phyloP scores from a whole-genome alignment of 2,113 vertebrate species.

The Erythrocebus patas region DNA sequence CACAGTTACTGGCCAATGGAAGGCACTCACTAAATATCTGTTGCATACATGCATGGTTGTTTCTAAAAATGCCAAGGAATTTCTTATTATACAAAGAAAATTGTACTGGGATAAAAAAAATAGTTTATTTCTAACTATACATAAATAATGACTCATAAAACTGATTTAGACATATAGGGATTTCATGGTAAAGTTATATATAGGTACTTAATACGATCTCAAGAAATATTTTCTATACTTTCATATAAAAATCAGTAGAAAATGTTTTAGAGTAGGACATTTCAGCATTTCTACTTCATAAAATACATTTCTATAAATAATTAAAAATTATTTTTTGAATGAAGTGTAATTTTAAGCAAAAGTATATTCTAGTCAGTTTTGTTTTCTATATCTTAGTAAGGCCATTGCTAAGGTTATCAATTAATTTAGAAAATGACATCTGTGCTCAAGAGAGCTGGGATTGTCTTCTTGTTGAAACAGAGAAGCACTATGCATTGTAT shows the following conservation, averaged over 20 bases:
- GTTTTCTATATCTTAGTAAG: neutral
- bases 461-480: neutral
- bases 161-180: neutral
- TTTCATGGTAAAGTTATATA: neutral
- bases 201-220: neutral
- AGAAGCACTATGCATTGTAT: neutral
- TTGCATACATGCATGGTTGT: neutral
- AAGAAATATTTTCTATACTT: neutral
- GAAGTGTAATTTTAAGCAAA: neutral
- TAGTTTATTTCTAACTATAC: neutral
- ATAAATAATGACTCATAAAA: neutral
- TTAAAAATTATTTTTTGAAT: neutral
- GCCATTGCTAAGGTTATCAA: neutral
- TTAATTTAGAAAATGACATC: constrained; percentile 26
- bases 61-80: neutral
- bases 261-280: neutral
- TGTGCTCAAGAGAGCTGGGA: neutral
- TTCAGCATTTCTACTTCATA: neutral
- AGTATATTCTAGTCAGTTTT: neutral
- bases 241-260: neutral
- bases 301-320: neutral
- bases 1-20: neutral
- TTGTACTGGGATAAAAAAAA: neutral
- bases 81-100: neutral
- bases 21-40: neutral